A percentile compares a stretch with the other conserved stretches of the same genome.
These are phyloP conservation scores for Orthosia gothica DNA, from an alignment of 2,888 invertebrate species.

Conservation along the genomic window DNA sequence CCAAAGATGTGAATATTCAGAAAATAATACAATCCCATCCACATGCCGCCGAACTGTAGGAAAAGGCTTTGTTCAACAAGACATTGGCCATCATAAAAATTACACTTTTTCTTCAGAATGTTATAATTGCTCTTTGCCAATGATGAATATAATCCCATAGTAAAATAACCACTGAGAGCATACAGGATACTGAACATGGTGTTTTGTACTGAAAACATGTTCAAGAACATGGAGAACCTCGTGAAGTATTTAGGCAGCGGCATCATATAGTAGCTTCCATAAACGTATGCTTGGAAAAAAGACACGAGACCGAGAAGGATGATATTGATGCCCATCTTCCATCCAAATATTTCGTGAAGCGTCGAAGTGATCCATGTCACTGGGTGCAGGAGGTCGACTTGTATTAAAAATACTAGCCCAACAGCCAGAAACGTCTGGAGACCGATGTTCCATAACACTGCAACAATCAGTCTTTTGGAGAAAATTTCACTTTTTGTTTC, in stretches of 20 bases:
- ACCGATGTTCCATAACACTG: slow-evolving; percentile 92
- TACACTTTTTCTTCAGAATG: slow-evolving; percentile 88
- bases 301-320: slow-evolving; percentile 92
- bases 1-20: slow-evolving; percentile 91
- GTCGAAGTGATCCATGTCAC: slow-evolving; percentile 93
- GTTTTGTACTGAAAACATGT: slow-evolving; percentile 92
- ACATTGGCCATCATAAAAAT: slow-evolving; percentile 89
- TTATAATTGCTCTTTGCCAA: slow-evolving; percentile 92
- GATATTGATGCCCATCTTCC: slow-evolving; percentile 93
- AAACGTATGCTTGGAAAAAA: slow-evolving; percentile 94
- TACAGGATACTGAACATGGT: slow-evolving; percentile 91
- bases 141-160: slow-evolving; percentile 94
- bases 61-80: slow-evolving; percentile 93
- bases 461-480: slow-evolving; percentile 91
- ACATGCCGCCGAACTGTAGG: slow-evolving; percentile 93
- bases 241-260: slow-evolving; percentile 92
- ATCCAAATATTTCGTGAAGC: slow-evolving; percentile 91
- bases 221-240: slow-evolving; percentile 93
- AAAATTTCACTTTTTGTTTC: slow-evolving; percentile 90
- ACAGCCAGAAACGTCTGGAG: slow-evolving; percentile 90
- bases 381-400: slow-evolving; percentile 93
- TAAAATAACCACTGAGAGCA: slow-evolving; percentile 92
- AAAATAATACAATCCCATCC: slow-evolving; percentile 92
- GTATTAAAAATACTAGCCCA: slow-evolving; percentile 90
- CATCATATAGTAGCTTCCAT: slow-evolving; percentile 93